Evolutionary conservation across 1,140 invertebrate species (phyloP).

Genomic region (Ganaspis sp.): DNA sequence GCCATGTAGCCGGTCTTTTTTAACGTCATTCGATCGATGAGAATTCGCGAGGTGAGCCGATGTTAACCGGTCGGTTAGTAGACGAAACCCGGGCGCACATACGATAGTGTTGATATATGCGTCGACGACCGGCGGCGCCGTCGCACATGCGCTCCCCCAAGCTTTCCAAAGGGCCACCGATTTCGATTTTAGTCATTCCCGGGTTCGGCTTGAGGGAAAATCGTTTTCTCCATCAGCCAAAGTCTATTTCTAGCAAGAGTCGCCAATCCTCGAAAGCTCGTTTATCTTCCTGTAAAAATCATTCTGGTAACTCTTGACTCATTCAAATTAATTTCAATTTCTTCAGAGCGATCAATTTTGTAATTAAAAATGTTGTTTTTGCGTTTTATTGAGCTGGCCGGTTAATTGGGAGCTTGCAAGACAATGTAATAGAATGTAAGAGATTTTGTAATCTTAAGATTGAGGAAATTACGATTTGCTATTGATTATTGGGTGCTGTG

Average conservation of each 20-base stretch:
- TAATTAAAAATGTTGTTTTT: too few relatives aligned
- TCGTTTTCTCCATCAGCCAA: constrained; percentile 57
- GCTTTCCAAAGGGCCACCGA: constrained; percentile 71
- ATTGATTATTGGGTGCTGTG: neutral
- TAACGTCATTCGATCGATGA: constrained; percentile 60
- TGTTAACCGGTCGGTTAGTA: constrained; percentile 70
- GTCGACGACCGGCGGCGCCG: constrained; percentile 66
- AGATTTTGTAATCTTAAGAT: too few relatives aligned
- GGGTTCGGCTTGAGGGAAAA: constrained; percentile 73
- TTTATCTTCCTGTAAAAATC: neutral
- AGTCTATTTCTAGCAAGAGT: neutral
- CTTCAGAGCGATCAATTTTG: too few relatives aligned
- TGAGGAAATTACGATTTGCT: too few relatives aligned
- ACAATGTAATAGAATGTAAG: too few relatives aligned
- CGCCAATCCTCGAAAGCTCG: neutral
- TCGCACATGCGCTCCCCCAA: constrained; percentile 70
- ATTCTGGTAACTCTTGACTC: neutral
- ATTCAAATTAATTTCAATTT: too few relatives aligned
- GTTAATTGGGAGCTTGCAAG: too few relatives aligned
- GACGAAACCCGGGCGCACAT: constrained; percentile 49
- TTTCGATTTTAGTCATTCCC: constrained; percentile 76
- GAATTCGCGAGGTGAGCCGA: constrained; percentile 58
- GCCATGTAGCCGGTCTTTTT: constrained; percentile 15
- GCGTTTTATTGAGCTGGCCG: too few relatives aligned
- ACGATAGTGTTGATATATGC: constrained; percentile 52